Evolutionary conservation across 1,140 invertebrate species (phyloP).

Genomic region (Drosophila ogumai): DNA sequence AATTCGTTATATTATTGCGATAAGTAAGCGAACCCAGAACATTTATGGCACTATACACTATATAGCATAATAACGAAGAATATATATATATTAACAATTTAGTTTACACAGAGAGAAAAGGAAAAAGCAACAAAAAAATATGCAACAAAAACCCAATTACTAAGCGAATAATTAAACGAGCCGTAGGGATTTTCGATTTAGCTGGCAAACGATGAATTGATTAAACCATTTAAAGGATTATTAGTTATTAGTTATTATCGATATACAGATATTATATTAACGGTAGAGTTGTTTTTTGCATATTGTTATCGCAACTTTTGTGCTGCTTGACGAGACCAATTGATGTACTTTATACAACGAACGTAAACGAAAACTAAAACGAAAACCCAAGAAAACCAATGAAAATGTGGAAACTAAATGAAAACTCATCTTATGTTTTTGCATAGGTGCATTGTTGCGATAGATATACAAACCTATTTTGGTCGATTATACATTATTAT

Average conservation of each 20-base stretch:
- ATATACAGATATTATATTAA: constrained; percentile 67
- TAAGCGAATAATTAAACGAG: constrained; percentile 48
- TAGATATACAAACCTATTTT: constrained; percentile 71
- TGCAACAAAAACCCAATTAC: constrained; percentile 17
- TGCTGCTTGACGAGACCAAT: constrained; percentile 82
- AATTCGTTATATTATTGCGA: constrained; percentile 79
- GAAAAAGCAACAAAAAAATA: constrained; percentile 35
- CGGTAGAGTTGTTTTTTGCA: constrained; percentile 77
- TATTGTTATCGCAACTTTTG: constrained; percentile 82
- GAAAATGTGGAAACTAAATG: constrained; percentile 30
- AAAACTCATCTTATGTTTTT: constrained; percentile 78
- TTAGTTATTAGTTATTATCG: constrained; percentile 79
- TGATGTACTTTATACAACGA: constrained; percentile 83
- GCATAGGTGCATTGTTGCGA: constrained; percentile 78
- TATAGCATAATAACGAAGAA: constrained; percentile 52
- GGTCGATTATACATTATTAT: constrained; percentile 43
- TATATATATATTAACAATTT: constrained; percentile 46
- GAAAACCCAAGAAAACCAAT: constrained; percentile 19
- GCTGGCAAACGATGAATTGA: constrained; percentile 77
- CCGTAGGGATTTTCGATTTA: constrained; percentile 77
- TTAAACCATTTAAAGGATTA: constrained; percentile 64
- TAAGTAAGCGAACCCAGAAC: constrained; percentile 66
- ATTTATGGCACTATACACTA: constrained; percentile 75
- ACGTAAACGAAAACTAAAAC: constrained; percentile 16
- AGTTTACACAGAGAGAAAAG: constrained; percentile 53